phyloP scores from a whole-genome alignment of 1,140 invertebrate genomes.

The Zophobas atratus region DNA sequence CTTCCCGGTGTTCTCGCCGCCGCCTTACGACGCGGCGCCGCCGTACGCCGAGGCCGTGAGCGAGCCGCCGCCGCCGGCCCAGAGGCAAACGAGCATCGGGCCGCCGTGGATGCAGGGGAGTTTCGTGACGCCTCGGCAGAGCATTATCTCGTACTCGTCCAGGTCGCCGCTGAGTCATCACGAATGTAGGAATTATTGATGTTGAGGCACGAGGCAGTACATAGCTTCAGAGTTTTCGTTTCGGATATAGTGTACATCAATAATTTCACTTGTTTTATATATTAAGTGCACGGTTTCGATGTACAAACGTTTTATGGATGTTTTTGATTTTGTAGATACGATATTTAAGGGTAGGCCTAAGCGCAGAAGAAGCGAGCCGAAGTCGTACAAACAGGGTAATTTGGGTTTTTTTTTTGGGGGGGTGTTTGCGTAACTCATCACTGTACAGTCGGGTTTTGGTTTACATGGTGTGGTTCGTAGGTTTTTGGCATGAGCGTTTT shows the following conservation, averaged over 20 bases:
- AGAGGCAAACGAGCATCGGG: slow-evolving; percentile 70
- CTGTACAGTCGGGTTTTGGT: not conserved
- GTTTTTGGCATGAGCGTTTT: slow-evolving; percentile 2
- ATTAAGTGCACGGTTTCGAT: slow-evolving; percentile 20
- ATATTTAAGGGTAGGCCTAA: slow-evolving; percentile 70
- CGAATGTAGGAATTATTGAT: slow-evolving; percentile 76
- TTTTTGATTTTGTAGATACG: slow-evolving; percentile 71
- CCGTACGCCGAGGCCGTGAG: slow-evolving; percentile 63
- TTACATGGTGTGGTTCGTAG: not conserved
- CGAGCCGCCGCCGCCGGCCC: slow-evolving; percentile 66
- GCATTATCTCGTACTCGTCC: slow-evolving; percentile 80
- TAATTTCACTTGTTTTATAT: slow-evolving; percentile 14
- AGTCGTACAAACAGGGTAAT: slow-evolving; percentile 75
- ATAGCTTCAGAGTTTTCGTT: slow-evolving; percentile 43
- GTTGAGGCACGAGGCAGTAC: slow-evolving; percentile 44
- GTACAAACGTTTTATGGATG: slow-evolving; percentile 46
- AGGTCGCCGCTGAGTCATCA: slow-evolving; percentile 83
- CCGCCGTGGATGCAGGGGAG: slow-evolving; percentile 72
- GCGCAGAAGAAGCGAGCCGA: slow-evolving; percentile 70
- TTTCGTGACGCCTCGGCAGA: slow-evolving; percentile 74
- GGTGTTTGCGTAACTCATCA: slow-evolving; percentile 14
- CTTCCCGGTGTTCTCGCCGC: slow-evolving; percentile 88
- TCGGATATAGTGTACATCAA: not conserved
- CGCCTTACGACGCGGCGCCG: slow-evolving; percentile 75
- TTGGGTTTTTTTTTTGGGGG: slow-evolving; percentile 50